Conservation (phyloP, 2,113 vertebrate genomes). For the Cinclus mexicanus region DNA sequence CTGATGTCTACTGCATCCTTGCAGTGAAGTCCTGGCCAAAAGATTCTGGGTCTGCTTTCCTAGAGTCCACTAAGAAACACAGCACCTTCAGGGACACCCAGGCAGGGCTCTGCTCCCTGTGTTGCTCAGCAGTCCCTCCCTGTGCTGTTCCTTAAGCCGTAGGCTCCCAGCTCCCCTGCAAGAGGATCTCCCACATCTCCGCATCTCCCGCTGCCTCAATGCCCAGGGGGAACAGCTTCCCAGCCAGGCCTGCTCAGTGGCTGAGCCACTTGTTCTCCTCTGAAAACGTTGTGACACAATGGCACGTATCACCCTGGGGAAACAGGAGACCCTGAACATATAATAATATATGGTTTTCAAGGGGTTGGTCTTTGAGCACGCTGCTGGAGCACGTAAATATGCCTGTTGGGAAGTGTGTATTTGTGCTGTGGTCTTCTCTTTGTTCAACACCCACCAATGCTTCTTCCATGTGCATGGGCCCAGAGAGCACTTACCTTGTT, state of each 20-base stretch:
- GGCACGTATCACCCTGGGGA: neutral
- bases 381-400: neutral
- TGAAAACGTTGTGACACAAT: neutral
- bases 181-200: neutral
- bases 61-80: neutral
- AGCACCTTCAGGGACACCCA: neutral
- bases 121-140: neutral
- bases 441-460: neutral
- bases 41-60: neutral
- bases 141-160: fast-evolving
- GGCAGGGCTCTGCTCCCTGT: fast-evolving
- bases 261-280: neutral
- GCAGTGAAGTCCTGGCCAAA: neutral
- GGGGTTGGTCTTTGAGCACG: neutral
- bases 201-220: neutral
- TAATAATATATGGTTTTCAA: neutral
- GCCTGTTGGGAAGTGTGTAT: neutral
- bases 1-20: neutral
- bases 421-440: neutral
- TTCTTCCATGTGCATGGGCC: neutral
- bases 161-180: neutral
- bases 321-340: neutral
- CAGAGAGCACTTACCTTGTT: neutral
- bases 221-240: neutral
- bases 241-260: neutral